phyloP scores from a whole-genome alignment of 2,888 invertebrate species.

The Phrixothrix hirtus region DNA sequence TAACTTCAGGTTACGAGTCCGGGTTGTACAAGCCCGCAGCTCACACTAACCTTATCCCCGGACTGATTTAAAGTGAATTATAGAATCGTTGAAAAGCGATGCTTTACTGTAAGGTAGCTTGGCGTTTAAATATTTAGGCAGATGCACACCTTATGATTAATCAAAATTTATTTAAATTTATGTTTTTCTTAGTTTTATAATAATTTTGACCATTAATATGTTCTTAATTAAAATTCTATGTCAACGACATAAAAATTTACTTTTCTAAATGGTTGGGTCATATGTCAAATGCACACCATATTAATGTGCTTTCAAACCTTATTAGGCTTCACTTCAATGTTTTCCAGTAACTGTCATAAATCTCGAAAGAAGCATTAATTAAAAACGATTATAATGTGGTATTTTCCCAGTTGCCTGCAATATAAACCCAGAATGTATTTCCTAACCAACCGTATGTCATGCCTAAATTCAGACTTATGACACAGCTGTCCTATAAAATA shows the following conservation, averaged over 20 bases:
- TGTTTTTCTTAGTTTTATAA: no score
- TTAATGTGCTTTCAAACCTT: slow-evolving; percentile 20
- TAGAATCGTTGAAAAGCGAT: slow-evolving; percentile 18
- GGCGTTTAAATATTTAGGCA: neutral
- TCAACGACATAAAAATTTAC: neutral
- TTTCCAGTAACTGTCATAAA: slow-evolving; percentile 19
- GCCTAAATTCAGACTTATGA: slow-evolving; percentile 30
- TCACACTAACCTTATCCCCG: slow-evolving; percentile 15
- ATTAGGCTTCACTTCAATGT: slow-evolving; percentile 16
- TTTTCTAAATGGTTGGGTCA: slow-evolving; percentile 10
- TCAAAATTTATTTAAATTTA: neutral
- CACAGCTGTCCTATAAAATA: slow-evolving; percentile 28
- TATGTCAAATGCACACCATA: slow-evolving; percentile 11
- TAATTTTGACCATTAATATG: no score
- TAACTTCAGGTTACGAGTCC: slow-evolving; percentile 49
- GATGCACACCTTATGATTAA: no score
- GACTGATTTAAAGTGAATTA: slow-evolving; percentile 25
- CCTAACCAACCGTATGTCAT: slow-evolving; percentile 22
- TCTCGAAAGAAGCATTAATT: slow-evolving; percentile 29
- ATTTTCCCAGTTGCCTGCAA: slow-evolving; percentile 25
- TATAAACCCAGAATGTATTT: slow-evolving; percentile 21
- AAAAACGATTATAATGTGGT: slow-evolving; percentile 27
- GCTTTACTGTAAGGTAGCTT: slow-evolving; percentile 1
- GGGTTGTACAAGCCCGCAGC: slow-evolving; percentile 24
- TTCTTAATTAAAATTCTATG: no score